Evolutionary conservation across 1,140 invertebrate species (phyloP).

Genomic region (Zaprionus vittiger): DNA sequence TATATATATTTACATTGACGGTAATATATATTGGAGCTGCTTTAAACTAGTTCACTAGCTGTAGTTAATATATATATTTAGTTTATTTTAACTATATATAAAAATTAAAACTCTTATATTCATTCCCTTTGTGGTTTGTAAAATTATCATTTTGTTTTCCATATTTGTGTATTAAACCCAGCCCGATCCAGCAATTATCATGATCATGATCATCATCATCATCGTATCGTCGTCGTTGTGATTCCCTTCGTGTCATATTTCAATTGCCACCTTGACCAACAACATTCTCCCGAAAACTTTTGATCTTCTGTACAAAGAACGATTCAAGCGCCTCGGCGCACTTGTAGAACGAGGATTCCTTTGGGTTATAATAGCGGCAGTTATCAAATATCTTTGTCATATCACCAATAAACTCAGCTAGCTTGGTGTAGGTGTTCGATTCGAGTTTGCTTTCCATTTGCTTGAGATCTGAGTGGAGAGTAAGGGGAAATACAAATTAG

Average conservation of each 20-base stretch:
- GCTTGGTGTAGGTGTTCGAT: conserved; percentile 92
- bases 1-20: conserved; percentile 33
- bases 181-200: conserved; percentile 8
- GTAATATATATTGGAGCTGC: conserved; percentile 30
- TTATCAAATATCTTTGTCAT: conserved; percentile 99
- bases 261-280: conserved; percentile 66
- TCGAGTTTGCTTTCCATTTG: conserved; percentile 96
- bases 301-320: conserved; percentile 97
- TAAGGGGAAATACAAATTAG: neutral
- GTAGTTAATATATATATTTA: conserved; percentile 32
- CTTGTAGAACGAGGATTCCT: conserved; percentile 97
- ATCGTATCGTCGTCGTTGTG: neutral
- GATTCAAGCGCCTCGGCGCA: conserved; percentile 97
- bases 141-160: neutral
- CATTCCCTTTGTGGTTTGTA: conserved; percentile 10
- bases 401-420: conserved; percentile 98
- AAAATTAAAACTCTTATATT: conserved; percentile 27
- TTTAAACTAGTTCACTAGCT: conserved; percentile 23
- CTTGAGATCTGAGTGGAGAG: conserved; percentile 91
- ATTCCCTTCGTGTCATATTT: conserved; percentile 16
- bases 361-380: conserved; percentile 98
- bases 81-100: conserved; percentile 32
- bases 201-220: too few relatives aligned
- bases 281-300: conserved; percentile 91
- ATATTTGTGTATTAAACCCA: conserved; percentile 19